phyloP scores from a whole-genome alignment of 2,888 invertebrate genomes.

The Epirrita christyi region DNA sequence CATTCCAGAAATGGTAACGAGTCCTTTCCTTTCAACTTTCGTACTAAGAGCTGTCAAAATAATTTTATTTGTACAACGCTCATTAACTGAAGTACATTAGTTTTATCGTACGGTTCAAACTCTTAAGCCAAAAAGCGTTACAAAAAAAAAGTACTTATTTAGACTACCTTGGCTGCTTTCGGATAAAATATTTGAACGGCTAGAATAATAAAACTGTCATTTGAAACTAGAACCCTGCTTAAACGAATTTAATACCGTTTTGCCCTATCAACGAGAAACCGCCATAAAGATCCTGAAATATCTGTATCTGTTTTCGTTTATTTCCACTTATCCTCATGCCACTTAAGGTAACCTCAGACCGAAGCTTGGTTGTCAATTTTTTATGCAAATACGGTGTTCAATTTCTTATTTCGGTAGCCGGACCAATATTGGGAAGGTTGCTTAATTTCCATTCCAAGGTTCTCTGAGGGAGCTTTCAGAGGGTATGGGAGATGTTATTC shows the following conservation, averaged over 20 bases:
- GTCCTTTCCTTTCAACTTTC: too few relatives aligned
- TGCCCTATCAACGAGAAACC: conserved; percentile 38
- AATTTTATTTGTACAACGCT: too few relatives aligned
- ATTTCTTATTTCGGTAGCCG: conserved; percentile 58
- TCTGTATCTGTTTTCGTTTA: conserved; percentile 31
- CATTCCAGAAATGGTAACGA: too few relatives aligned
- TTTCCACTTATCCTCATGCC: conserved; percentile 32
- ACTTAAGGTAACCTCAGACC: conserved; percentile 37
- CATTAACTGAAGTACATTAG: too few relatives aligned
- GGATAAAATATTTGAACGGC: conserved; percentile 10
- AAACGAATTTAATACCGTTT: conserved; percentile 27
- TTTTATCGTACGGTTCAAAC: conserved; percentile 15
- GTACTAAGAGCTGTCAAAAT: too few relatives aligned
- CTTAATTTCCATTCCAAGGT: conserved; percentile 62
- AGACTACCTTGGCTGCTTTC: background rate
- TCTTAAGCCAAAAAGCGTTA: conserved; percentile 9
- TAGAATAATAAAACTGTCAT: conserved; percentile 26
- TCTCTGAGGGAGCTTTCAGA: conserved; percentile 40
- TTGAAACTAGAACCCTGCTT: conserved; percentile 12
- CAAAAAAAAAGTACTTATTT: conserved; percentile 21
- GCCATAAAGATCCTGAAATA: conserved; percentile 38
- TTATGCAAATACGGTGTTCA: conserved; percentile 66
- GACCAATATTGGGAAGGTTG: conserved; percentile 48
- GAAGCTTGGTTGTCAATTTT: conserved; percentile 61
- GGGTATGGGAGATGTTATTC: conserved; percentile 33